Evolutionary conservation across 2,888 invertebrate genomes (phyloP).

Genomic region (Galerucella nymphaeae): DNA sequence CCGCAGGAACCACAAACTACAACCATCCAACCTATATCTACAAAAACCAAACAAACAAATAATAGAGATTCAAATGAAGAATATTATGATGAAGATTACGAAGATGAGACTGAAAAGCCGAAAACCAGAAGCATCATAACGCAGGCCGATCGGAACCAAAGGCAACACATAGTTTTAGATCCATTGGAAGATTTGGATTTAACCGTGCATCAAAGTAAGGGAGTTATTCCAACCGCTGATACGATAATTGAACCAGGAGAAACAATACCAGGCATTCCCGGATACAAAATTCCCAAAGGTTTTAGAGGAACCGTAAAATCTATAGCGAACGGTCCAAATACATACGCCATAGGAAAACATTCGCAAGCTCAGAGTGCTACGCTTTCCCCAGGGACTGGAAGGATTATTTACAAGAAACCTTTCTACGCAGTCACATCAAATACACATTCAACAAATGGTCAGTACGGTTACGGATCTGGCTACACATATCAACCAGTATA

Average conservation of each 20-base stretch:
- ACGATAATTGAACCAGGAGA: slow-evolving; percentile 75
- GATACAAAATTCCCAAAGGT: slow-evolving; percentile 73
- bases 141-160: slow-evolving; percentile 63
- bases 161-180: slow-evolving; percentile 74
- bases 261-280: slow-evolving; percentile 74
- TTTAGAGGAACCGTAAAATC: slow-evolving; percentile 75
- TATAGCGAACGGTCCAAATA: slow-evolving; percentile 71
- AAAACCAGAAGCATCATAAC: slow-evolving; percentile 43
- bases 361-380: slow-evolving; percentile 77
- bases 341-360: slow-evolving; percentile 71
- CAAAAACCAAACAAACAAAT: slow-evolving; percentile 8
- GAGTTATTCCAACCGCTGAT: slow-evolving; percentile 66
- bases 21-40: slow-evolving; percentile 1
- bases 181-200: slow-evolving; percentile 71
- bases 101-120: slow-evolving; percentile 51
- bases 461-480: slow-evolving; percentile 59
- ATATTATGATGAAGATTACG: slow-evolving; percentile 69
- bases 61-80: slow-evolving; percentile 54
- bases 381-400: slow-evolving; percentile 58
- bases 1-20: not conserved
- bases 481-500: slow-evolving; percentile 59
- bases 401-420: slow-evolving; percentile 58
- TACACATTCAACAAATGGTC: slow-evolving; percentile 56
- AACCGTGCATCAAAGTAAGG: slow-evolving; percentile 70
- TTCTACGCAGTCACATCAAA: slow-evolving; percentile 59